Conservation (phyloP, 1,140 invertebrate genomes). For the Psix sp. region DNA sequence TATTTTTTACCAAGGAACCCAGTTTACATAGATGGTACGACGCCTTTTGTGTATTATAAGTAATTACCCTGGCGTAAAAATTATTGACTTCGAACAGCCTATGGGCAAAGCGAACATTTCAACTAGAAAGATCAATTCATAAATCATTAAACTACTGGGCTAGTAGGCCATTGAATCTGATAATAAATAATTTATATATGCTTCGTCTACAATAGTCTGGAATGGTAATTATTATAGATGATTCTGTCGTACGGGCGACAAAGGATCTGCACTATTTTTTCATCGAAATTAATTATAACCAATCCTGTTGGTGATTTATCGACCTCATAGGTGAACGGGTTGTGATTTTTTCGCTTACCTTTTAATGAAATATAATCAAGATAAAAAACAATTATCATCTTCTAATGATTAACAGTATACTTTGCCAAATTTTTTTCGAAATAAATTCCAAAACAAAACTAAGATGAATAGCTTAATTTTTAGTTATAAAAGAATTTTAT, state of each 20-base stretch:
- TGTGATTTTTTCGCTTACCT: no score
- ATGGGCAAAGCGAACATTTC: conserved; percentile 15
- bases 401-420: no score
- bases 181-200: conserved; percentile 45
- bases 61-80: conserved; percentile 23
- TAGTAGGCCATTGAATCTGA: conserved; percentile 32
- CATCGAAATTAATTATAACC: conserved; percentile 38
- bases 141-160: conserved; percentile 44
- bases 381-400: no score
- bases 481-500: no score
- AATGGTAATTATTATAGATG: conserved; percentile 53
- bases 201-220: conserved; percentile 35
- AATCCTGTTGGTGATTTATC: conserved; percentile 45
- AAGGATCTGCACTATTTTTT: conserved; percentile 29
- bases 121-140: conserved; percentile 50
- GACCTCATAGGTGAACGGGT: not conserved
- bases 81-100: conserved; percentile 15
- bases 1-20: no score
- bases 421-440: no score
- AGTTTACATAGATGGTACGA: not conserved
- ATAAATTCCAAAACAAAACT: no score
- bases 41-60: conserved; percentile 10
- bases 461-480: no score
- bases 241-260: conserved; percentile 14
- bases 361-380: no score